Percentiles rank a stretch among this genome's conserved stretches.
These are phyloP conservation scores for Microcebus tavaratra DNA, from an alignment of 2,113 vertebrate genomes.

Conservation along the genomic window DNA sequence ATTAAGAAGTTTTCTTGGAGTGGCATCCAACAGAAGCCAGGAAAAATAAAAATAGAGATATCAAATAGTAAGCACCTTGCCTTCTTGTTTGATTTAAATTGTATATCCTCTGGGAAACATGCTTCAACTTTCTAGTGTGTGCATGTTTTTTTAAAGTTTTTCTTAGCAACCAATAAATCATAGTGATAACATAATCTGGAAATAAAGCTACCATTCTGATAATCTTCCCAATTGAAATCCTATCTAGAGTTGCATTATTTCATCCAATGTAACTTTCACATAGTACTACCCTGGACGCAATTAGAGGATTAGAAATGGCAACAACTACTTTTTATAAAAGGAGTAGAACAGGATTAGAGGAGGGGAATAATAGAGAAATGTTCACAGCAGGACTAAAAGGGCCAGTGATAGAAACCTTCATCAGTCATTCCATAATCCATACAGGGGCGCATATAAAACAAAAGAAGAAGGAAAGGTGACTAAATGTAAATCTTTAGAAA, in stretches of 20 bases:
- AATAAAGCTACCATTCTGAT: background rate
- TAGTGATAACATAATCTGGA: background rate
- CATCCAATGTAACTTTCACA: background rate
- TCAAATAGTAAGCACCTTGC: background rate
- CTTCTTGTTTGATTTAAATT: background rate
- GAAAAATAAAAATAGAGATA: background rate
- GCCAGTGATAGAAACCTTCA: background rate
- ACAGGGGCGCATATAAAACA: background rate
- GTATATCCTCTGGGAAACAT: background rate
- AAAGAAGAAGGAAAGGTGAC: background rate
- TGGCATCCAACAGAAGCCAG: background rate
- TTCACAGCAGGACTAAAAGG: background rate
- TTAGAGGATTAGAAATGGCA: background rate
- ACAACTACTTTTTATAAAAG: background rate
- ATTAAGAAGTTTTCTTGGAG: no score
- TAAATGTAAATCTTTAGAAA: background rate
- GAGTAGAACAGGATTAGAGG: background rate
- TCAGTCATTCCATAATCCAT: background rate
- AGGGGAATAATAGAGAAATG: background rate
- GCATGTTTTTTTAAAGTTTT: background rate
- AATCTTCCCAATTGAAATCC: background rate
- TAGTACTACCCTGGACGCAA: background rate
- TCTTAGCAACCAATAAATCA: background rate
- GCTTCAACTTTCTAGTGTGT: background rate
- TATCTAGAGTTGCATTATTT: background rate